phyloP scores from a whole-genome alignment of 2,888 invertebrate genomes.

The Autographa gamma region DNA sequence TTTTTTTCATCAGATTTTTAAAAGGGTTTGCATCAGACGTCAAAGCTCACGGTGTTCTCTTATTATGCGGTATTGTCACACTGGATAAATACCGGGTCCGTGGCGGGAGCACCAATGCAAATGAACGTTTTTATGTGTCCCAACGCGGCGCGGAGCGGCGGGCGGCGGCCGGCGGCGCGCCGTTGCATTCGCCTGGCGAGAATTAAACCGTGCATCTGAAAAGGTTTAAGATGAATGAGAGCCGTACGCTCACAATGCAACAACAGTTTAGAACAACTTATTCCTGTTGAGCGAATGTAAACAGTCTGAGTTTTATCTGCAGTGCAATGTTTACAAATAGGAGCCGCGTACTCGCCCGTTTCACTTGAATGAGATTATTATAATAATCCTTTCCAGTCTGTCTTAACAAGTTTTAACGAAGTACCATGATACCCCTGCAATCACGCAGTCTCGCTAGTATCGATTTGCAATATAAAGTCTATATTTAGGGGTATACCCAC shows the following conservation, averaged over 20 bases:
- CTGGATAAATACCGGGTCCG: conserved; percentile 80
- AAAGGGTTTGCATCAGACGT: conserved; percentile 73
- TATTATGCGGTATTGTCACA: conserved; percentile 81
- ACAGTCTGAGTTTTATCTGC: conserved; percentile 78
- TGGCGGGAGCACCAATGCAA: conserved; percentile 80
- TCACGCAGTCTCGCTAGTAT: conserved; percentile 43
- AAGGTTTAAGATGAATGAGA: conserved; percentile 86
- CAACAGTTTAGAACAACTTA: conserved; percentile 84
- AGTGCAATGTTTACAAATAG: conserved; percentile 65
- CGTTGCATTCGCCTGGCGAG: conserved; percentile 77
- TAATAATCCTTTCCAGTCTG: conserved; percentile 22
- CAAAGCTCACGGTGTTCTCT: conserved; percentile 76
- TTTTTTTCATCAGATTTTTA: conserved; percentile 75
- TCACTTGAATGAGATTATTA: conserved; percentile 48
- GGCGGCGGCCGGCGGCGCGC: conserved; percentile 56
- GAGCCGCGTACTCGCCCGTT: conserved; percentile 54
- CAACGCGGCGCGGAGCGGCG: conserved; percentile 54
- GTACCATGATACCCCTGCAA: conserved; percentile 9
- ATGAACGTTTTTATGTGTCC: conserved; percentile 83
- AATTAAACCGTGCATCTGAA: conserved; percentile 84
- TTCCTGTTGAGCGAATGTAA: conserved; percentile 78
- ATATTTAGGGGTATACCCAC: conserved; percentile 64
- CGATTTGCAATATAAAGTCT: conserved; percentile 60
- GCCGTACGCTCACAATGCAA: conserved; percentile 80
- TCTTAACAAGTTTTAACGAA: conserved; percentile 11